Percentiles rank a stretch among this genome's conserved stretches.
Evolutionary conservation across 2,113 vertebrate species (phyloP).

Genomic region (Corapipo altera): DNA sequence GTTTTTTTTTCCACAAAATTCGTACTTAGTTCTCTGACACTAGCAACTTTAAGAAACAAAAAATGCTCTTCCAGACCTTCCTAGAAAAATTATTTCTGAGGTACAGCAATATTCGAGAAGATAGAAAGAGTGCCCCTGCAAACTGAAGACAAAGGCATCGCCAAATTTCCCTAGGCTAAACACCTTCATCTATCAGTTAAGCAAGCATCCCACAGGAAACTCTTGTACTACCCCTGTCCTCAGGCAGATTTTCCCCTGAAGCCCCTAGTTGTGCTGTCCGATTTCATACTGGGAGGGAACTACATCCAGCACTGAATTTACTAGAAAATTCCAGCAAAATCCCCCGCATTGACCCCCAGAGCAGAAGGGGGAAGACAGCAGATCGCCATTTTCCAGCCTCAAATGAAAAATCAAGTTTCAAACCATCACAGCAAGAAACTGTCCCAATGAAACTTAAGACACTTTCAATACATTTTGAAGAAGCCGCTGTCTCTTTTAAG

Average conservation of each 20-base stretch:
- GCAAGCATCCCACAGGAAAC: neutral
- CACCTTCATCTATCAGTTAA: neutral
- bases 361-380: neutral
- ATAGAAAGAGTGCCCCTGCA: neutral
- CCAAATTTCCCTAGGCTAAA: neutral
- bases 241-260: neutral
- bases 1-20: neutral
- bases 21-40: no score
- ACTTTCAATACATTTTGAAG: neutral
- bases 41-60: neutral
- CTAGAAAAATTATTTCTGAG: neutral
- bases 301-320: neutral
- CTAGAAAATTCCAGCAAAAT: conserved; percentile 48
- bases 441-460: neutral
- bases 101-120: neutral
- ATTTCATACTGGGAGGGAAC: neutral
- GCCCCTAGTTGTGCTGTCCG: neutral
- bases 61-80: neutral
- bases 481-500: neutral
- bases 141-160: neutral
- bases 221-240: neutral
- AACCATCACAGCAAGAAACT: neutral
- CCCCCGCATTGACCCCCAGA: neutral
- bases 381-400: conserved; percentile 9
- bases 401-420: neutral